These are phyloP conservation scores for Sycobia sp. DNA, from an alignment of 1,140 invertebrate genomes.

Conservation along the genomic window DNA sequence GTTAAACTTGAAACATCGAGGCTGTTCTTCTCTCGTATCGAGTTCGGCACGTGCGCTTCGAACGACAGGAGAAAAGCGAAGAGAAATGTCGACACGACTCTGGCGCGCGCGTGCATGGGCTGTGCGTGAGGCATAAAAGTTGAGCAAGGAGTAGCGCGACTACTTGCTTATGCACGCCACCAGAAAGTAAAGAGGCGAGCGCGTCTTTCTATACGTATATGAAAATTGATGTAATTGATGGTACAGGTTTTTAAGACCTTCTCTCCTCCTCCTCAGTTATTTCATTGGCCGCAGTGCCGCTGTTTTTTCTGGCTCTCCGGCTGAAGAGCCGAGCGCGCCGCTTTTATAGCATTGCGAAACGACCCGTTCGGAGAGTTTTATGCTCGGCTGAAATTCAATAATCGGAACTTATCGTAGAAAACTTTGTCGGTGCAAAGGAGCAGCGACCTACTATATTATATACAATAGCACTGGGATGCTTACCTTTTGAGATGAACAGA, in stretches of 20 bases:
- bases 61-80: neutral
- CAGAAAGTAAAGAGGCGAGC: neutral
- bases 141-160: conserved; percentile 3
- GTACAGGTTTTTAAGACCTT: conserved; percentile 1
- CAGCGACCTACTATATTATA: no score
- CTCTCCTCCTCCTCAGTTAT: neutral
- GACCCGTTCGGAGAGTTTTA: conserved; percentile 16
- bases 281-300: neutral
- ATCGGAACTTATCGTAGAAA: conserved; percentile 15
- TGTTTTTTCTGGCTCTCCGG: neutral
- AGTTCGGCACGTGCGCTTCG: neutral
- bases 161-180: neutral
- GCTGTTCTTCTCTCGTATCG: no score
- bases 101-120: neutral
- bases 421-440: neutral
- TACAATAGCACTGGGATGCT: no score
- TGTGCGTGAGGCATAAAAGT: conserved; percentile 32
- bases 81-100: conserved; percentile 6
- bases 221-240: conserved; percentile 27
- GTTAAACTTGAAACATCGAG: conserved; percentile 15
- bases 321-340: neutral
- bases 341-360: conserved; percentile 17
- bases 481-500: no score
- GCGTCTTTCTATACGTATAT: neutral
- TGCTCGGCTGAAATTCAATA: conserved; percentile 9